Conservation (phyloP, 1,140 invertebrate species). For the Lucilia sericata region DNA sequence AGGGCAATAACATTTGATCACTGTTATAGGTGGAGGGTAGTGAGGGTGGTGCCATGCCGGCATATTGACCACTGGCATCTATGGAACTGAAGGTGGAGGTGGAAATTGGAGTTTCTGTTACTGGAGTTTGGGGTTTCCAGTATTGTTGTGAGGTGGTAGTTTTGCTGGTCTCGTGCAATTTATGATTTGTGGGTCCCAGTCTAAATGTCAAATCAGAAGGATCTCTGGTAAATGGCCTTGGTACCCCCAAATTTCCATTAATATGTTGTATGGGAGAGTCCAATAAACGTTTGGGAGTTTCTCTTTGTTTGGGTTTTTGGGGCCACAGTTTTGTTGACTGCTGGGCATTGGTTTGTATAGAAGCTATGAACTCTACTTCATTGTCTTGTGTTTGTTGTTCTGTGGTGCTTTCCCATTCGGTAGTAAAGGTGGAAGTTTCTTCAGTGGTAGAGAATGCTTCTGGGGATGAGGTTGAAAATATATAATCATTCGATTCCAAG, state of each 20-base stretch:
- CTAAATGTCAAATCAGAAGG: constrained; percentile 58
- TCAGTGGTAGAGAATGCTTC: constrained; percentile 1
- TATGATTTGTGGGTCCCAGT: constrained; percentile 12
- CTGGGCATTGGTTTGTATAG: constrained; percentile 18
- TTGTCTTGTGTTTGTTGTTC: neutral
- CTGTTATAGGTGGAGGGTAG: constrained; percentile 57
- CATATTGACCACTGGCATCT: constrained; percentile 61
- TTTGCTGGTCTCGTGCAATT: neutral
- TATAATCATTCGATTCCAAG: neutral
- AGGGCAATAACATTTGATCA: constrained; percentile 81
- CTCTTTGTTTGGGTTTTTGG: constrained; percentile 48
- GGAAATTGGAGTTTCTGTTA: constrained; percentile 57
- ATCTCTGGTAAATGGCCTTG: constrained; percentile 62
- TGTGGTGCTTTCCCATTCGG: constrained; percentile 2
- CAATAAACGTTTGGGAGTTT: constrained; percentile 61
- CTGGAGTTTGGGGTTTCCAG: constrained; percentile 41
- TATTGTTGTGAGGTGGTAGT: neutral
- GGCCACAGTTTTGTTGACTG: neutral
- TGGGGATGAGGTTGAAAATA: constrained; percentile 18
- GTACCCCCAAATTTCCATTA: constrained; percentile 45
- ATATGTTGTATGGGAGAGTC: constrained; percentile 63
- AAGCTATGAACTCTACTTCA: constrained; percentile 39
- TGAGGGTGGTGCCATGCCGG: constrained; percentile 61
- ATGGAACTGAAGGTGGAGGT: constrained; percentile 65
- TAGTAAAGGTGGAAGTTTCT: neutral